A percentile compares a stretch with the other conserved stretches of the same genome.
Evolutionary conservation across 2,113 vertebrate species (phyloP).

Genomic region (Psittacula cyanocephala): DNA sequence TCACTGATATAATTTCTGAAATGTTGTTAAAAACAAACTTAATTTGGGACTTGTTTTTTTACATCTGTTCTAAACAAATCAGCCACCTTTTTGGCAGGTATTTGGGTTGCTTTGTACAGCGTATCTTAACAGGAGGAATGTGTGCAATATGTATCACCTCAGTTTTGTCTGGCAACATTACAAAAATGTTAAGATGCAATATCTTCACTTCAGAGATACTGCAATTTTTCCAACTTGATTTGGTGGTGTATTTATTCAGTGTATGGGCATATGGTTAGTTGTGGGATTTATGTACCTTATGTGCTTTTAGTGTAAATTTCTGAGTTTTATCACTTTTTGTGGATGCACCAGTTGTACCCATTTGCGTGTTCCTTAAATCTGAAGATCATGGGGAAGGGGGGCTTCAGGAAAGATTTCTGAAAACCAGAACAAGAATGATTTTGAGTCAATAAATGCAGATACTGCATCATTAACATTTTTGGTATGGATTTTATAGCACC

Average conservation of each 20-base stretch:
- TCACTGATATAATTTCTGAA: slow-evolving; percentile 24
- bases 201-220: slow-evolving; percentile 31
- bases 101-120: slow-evolving; percentile 56
- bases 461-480: slow-evolving; percentile 73
- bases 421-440: slow-evolving; percentile 28
- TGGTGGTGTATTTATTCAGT: slow-evolving; percentile 56
- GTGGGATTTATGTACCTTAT: neutral
- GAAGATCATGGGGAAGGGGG: slow-evolving; percentile 7
- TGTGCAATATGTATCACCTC: slow-evolving; percentile 74
- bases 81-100: slow-evolving; percentile 32
- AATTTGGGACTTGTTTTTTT: slow-evolving; percentile 1
- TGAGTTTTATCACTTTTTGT: slow-evolving; percentile 55
- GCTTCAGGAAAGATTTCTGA: slow-evolving; percentile 22
- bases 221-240: neutral
- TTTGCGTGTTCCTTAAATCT: slow-evolving; percentile 33
- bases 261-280: slow-evolving; percentile 37
- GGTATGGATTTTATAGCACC: slow-evolving; percentile 77
- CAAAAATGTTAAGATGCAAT: slow-evolving; percentile 74
- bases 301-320: slow-evolving; percentile 43
- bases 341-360: slow-evolving; percentile 20
- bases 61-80: neutral
- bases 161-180: slow-evolving; percentile 60
- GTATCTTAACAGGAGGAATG: slow-evolving; percentile 65
- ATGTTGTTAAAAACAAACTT: neutral
- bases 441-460: slow-evolving; percentile 48